Evolutionary conservation across 2,797 vertebrate species (phyloP).

Genomic region (Argyrosomus regius): DNA sequence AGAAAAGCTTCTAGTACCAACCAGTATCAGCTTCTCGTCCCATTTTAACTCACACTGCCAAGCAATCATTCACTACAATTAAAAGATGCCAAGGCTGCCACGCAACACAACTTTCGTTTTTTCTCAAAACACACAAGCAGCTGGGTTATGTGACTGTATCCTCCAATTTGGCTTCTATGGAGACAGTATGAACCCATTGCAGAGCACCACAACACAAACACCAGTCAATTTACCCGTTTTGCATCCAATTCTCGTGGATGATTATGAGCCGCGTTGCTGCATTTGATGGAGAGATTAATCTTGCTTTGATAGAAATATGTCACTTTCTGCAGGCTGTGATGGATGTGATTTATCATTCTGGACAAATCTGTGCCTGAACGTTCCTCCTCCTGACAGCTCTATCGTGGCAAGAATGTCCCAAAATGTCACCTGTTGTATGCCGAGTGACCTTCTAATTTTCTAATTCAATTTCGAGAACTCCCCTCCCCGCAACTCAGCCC

Average conservation of each 20-base stretch:
- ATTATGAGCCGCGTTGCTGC: slow-evolving; percentile 87
- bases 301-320: slow-evolving; percentile 93
- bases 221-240: slow-evolving; percentile 72
- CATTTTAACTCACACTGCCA: not conserved
- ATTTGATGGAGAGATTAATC: slow-evolving; percentile 93
- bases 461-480: slow-evolving; percentile 83
- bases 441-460: slow-evolving; percentile 83
- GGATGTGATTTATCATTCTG: slow-evolving; percentile 93
- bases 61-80: slow-evolving; percentile 1
- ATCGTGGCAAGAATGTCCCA: slow-evolving; percentile 82
- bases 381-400: slow-evolving; percentile 85
- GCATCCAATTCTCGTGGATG: slow-evolving; percentile 87
- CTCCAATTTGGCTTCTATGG: slow-evolving; percentile 28
- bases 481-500: slow-evolving; percentile 71
- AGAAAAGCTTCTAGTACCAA: not conserved
- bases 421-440: slow-evolving; percentile 93
- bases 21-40: not conserved
- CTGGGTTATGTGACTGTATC: slow-evolving; percentile 31
- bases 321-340: slow-evolving; percentile 86
- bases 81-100: not conserved
- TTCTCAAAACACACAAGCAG: slow-evolving; percentile 15
- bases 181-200: slow-evolving; percentile 22
- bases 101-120: not conserved
- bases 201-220: slow-evolving; percentile 70
- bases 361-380: slow-evolving; percentile 86